phyloP scores from a whole-genome alignment of 2,888 invertebrate species.

The Drosophila yooni region DNA sequence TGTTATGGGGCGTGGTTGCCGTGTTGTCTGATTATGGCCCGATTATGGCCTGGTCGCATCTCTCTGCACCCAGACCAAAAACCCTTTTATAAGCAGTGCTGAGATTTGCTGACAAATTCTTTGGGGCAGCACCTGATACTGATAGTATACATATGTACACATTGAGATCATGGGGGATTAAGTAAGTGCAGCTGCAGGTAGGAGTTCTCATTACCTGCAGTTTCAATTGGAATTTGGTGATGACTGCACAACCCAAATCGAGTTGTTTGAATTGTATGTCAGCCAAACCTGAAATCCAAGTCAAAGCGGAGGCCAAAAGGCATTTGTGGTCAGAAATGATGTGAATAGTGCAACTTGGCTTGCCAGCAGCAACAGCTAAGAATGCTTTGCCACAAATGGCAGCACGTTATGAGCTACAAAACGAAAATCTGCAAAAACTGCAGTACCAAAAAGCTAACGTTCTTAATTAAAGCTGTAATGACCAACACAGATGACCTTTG shows the following conservation, averaged over 20 bases:
- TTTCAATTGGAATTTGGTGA: slow-evolving; percentile 31
- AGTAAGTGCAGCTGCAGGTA: slow-evolving; percentile 12
- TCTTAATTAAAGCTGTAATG: slow-evolving; percentile 65
- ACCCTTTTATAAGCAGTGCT: slow-evolving; percentile 6
- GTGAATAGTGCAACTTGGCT: slow-evolving; percentile 44
- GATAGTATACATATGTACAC: not conserved
- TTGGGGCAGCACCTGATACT: not conserved
- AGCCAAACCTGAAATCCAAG: slow-evolving; percentile 12
- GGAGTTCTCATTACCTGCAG: slow-evolving; percentile 40
- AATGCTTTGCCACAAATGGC: slow-evolving; percentile 20
- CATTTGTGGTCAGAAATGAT: slow-evolving; percentile 36
- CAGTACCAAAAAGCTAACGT: slow-evolving; percentile 29
- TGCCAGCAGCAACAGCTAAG: slow-evolving; percentile 8
- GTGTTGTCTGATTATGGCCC: slow-evolving; percentile 7
- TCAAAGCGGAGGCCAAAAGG: slow-evolving; percentile 17
- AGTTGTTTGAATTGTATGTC: slow-evolving; percentile 8
- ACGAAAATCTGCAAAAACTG: slow-evolving; percentile 25
- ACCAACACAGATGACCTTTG: slow-evolving; percentile 17
- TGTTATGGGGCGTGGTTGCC: not conserved
- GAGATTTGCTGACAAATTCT: slow-evolving; percentile 16
- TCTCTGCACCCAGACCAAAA: slow-evolving; percentile 4
- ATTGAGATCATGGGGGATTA: not conserved
- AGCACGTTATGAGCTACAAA: slow-evolving; percentile 17
- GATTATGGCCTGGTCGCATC: slow-evolving; percentile 13
- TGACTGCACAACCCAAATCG: slow-evolving; percentile 13